Evolutionary conservation across 2,797 vertebrate genomes (phyloP).

Genomic region (Gymnocypris eckloni): DNA sequence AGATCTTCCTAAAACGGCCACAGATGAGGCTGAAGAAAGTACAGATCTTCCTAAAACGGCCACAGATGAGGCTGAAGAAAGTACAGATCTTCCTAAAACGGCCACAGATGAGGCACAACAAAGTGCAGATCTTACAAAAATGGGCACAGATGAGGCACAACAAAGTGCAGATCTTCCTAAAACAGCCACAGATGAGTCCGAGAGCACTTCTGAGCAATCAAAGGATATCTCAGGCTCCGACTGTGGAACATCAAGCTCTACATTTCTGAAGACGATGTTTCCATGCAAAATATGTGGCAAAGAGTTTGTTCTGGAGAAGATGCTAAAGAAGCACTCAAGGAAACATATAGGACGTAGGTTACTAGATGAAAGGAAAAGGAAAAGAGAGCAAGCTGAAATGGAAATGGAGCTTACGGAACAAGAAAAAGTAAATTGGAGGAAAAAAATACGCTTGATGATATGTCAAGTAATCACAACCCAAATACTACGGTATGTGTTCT

Average conservation of each 20-base stretch:
- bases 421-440: neutral
- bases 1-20: neutral
- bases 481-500: constrained; percentile 46
- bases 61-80: neutral
- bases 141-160: neutral
- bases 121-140: neutral
- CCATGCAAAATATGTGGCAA: constrained; percentile 49
- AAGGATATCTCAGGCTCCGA: constrained; percentile 1
- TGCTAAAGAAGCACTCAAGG: constrained; percentile 9
- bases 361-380: neutral
- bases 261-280: constrained; percentile 35
- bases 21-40: neutral
- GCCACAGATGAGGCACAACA: neutral
- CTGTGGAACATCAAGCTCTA: neutral
- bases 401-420: neutral
- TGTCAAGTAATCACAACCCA: constrained; percentile 3
- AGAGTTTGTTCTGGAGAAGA: constrained; percentile 30
- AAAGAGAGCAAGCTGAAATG: neutral
- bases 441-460: neutral
- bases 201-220: constrained; percentile 5
- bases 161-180: neutral
- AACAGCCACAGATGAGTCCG: neutral
- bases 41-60: neutral
- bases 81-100: neutral
- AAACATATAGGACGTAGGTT: neutral